Conservation (phyloP, 2,113 vertebrate genomes). For the Loxodonta africana region DNA sequence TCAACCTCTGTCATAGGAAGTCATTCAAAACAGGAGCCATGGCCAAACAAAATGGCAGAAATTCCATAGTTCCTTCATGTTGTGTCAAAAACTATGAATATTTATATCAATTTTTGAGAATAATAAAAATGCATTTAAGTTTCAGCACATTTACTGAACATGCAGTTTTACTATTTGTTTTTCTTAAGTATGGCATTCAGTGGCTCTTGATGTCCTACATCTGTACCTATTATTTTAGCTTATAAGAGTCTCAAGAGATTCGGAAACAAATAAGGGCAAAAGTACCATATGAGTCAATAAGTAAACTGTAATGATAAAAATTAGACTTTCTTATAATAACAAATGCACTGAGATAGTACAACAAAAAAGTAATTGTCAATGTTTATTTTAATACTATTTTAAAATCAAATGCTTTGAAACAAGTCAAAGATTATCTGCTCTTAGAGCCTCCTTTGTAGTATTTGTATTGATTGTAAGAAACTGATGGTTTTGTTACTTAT, state of each 20-base stretch:
- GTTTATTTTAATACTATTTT: background rate
- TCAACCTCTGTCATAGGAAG: background rate
- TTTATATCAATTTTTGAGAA: background rate
- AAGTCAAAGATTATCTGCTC: background rate
- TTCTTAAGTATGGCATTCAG: background rate
- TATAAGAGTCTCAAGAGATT: background rate
- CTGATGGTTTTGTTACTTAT: constrained; percentile 28
- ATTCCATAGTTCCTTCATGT: background rate
- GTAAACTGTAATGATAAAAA: background rate
- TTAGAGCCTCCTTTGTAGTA: background rate
- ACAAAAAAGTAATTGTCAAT: background rate
- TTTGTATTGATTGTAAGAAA: background rate
- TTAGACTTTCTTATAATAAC: constrained; percentile 13
- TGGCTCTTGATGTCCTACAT: background rate
- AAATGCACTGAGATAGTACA: background rate
- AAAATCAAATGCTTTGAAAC: constrained; percentile 12
- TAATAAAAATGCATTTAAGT: constrained; percentile 50
- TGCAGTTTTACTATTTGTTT: background rate
- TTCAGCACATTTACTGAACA: constrained; percentile 12
- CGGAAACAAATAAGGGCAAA: background rate
- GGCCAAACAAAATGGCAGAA: background rate
- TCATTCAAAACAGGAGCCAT: background rate
- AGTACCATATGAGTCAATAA: background rate
- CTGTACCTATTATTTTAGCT: background rate
- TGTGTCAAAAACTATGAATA: background rate